Percentiles rank a stretch among this genome's conserved stretches.
Evolutionary conservation across 2,797 vertebrate species (phyloP).

Genomic region (Aselliscus stoliczkanus): DNA sequence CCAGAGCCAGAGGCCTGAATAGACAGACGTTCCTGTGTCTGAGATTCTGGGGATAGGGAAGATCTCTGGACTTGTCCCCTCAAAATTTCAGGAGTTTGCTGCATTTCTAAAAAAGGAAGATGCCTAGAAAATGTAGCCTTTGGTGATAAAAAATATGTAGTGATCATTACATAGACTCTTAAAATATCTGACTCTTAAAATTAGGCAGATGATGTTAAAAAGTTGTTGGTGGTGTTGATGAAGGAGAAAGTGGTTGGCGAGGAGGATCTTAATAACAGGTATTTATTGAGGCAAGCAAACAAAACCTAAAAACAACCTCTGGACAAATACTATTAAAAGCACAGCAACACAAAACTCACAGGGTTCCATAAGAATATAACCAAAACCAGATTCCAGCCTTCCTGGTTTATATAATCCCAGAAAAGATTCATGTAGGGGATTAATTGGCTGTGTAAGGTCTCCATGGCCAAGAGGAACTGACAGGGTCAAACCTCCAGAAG

Average conservation of each 20-base stretch:
- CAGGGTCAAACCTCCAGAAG: neutral
- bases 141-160: neutral
- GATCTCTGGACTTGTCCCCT: conserved; percentile 30
- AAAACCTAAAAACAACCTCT: neutral
- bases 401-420: neutral
- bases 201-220: neutral
- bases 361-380: neutral
- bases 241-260: neutral
- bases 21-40: conserved; percentile 65
- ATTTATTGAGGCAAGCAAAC: neutral
- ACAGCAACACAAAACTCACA: neutral
- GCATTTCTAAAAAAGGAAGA: neutral
- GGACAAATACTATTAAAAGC: neutral
- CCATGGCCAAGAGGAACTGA: neutral
- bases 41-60: conserved; percentile 48
- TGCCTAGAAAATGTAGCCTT: conserved; percentile 39
- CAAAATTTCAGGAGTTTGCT: conserved; percentile 35
- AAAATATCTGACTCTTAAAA: neutral
- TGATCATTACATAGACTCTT: neutral
- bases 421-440: neutral
- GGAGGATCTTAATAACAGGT: neutral
- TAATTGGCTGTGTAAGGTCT: neutral
- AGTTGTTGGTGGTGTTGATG: neutral
- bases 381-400: neutral
- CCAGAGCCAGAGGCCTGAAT: conserved; percentile 52